Percentiles rank a stretch among this genome's conserved stretches.
phyloP scores from a whole-genome alignment of 2,113 vertebrate genomes.

The Phaethon lepturus region DNA sequence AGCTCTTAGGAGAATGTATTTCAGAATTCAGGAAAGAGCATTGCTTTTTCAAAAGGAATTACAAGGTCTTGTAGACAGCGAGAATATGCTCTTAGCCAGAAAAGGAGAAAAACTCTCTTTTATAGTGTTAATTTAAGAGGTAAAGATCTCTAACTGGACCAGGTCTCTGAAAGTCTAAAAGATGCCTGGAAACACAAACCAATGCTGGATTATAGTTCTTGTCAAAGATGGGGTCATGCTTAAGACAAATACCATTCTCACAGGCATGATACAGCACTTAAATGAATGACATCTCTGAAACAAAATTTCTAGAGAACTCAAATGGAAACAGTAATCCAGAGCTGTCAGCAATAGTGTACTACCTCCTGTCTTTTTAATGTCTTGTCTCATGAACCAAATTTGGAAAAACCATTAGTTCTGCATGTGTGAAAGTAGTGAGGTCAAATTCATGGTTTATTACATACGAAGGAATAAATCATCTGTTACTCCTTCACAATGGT shows the following conservation, averaged over 20 bases:
- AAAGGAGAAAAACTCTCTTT: background rate
- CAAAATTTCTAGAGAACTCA: background rate
- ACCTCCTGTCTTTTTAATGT: background rate
- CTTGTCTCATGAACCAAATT: background rate
- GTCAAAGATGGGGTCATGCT: background rate
- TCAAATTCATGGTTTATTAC: background rate
- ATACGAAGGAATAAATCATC: background rate
- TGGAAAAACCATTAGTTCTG: background rate
- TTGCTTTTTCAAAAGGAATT: background rate
- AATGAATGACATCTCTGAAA: background rate
- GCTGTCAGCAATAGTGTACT: background rate
- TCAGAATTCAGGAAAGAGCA: background rate
- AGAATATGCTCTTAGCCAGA: background rate
- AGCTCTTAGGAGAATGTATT: background rate
- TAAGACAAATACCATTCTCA: background rate
- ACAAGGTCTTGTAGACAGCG: background rate
- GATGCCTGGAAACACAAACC: background rate
- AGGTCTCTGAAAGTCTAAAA: background rate
- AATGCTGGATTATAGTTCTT: background rate
- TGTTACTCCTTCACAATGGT: background rate
- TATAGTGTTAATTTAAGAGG: background rate
- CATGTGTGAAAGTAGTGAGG: background rate
- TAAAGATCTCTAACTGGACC: background rate
- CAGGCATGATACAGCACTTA: background rate
- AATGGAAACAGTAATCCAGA: background rate